Percentiles rank a stretch among this genome's conserved stretches.
Conservation (phyloP, 2,888 invertebrate species). For the Ennomos erosarius region DNA sequence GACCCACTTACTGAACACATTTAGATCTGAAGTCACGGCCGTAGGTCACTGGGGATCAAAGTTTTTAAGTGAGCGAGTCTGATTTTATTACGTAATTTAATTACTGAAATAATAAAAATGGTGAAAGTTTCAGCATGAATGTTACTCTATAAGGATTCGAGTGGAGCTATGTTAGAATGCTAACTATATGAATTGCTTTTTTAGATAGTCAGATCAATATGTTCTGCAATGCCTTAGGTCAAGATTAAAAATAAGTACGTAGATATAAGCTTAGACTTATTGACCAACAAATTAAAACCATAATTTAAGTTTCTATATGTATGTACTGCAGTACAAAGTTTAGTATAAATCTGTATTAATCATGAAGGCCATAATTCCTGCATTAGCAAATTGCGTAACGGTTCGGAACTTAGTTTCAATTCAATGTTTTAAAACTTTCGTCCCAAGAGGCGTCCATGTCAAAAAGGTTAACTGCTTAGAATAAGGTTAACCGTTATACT, state of each 20-base stretch:
- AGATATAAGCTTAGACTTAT: too few species aligned
- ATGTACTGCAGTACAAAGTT: too few species aligned
- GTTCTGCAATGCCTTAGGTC: too few species aligned
- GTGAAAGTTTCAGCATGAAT: slow-evolving; percentile 7
- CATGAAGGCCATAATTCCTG: slow-evolving; percentile 10
- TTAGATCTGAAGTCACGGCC: slow-evolving; percentile 65
- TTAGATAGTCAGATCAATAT: neutral
- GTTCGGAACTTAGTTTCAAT: slow-evolving; percentile 9
- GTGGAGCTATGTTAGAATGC: neutral
- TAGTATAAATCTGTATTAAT: slow-evolving; percentile 1
- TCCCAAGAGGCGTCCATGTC: slow-evolving; percentile 29
- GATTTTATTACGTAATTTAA: slow-evolving; percentile 19
- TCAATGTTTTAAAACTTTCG: slow-evolving; percentile 37
- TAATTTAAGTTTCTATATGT: too few species aligned
- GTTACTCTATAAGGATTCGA: neutral
- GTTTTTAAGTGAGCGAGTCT: slow-evolving; percentile 15
- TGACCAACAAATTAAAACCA: too few species aligned
- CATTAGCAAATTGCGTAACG: slow-evolving; percentile 38
- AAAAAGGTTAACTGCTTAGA: slow-evolving; percentile 18
- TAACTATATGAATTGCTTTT: neutral
- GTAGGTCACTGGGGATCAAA: slow-evolving; percentile 47
- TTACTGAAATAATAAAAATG: slow-evolving; percentile 4
- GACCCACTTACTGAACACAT: slow-evolving; percentile 64
- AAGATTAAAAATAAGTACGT: too few species aligned
- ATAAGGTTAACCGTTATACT: slow-evolving; percentile 23